Evolutionary conservation across 2,113 vertebrate genomes (phyloP), one percentile per base, ranked within the genome.

Genomic region (Macquaria ambigua): DNA sequence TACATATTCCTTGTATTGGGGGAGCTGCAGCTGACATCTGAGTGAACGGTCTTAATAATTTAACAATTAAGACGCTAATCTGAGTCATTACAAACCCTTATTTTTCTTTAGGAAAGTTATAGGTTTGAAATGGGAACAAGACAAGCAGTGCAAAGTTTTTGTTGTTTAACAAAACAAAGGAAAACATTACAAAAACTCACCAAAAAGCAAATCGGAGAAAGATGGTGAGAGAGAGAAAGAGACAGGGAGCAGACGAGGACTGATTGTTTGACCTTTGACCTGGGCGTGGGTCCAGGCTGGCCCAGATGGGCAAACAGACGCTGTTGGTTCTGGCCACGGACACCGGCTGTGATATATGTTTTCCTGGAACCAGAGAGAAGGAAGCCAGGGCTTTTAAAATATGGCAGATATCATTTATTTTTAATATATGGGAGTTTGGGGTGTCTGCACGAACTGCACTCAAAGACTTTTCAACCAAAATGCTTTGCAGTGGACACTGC

Each of bases 301-400:
- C 81, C 84, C 80, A 85, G 87, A 80, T 73, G 71, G 80, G 79
- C 67, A 89, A 85, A 75, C 82, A 85, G 89, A 81, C 81, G 3
- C 58, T 91, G 90, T 92, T 90, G 89, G 89, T 89, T 92, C 90
- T 92, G 90, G 85, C 89, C 18, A 6, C 10, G 62, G 82, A 87
- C 67, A 21, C 74, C 50, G 84, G 83, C 87, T 81, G 63, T 89
- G 89, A 90, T 90, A 70, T 90, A 91, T 90, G 77, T 87, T 93
- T 93, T 88, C 78, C 81, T 86, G 83, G 81, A 93, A 86, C 41
- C 83, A 81, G 53, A 85, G 86, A 83, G 81, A 77, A 88, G 85
- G 88, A 92, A 92, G 86, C 86, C 28, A 0, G 69, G 77, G 82
- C 67, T 93, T 91, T 93, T 84, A 67, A 90, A 87, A 88, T 85